A percentile compares a stretch with the other conserved stretches of the same genome.
Evolutionary conservation across 2,797 vertebrate species (phyloP).

Genomic region (Xyrichtys novacula): DNA sequence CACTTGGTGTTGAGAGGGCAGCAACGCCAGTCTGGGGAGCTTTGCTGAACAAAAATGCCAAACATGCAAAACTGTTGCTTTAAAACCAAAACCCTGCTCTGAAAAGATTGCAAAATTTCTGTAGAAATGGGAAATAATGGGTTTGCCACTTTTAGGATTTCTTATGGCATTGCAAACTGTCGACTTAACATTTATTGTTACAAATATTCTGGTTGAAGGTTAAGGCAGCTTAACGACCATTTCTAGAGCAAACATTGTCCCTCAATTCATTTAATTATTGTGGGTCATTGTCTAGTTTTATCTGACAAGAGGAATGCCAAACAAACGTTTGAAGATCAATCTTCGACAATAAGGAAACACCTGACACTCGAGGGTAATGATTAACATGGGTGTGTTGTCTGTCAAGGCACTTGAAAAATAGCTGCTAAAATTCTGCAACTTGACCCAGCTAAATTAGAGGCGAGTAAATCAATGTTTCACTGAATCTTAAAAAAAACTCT

Average conservation of each 20-base stretch:
- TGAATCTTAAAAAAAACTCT: background rate
- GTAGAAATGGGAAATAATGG: background rate
- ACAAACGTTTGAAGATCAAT: slow-evolving; percentile 29
- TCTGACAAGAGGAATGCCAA: background rate
- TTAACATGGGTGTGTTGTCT: slow-evolving; percentile 65
- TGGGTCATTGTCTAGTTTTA: background rate
- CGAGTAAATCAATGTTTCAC: slow-evolving; percentile 36
- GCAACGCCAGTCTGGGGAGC: too few relatives aligned
- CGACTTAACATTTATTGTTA: background rate
- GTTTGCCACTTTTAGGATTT: background rate
- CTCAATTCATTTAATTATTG: too few relatives aligned
- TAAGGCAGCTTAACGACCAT: too few relatives aligned
- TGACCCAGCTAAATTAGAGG: slow-evolving; percentile 4
- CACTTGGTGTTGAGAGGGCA: background rate
- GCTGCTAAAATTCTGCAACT: background rate
- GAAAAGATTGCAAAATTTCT: background rate
- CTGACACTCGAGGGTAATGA: slow-evolving; percentile 56
- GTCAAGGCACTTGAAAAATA: slow-evolving; percentile 32
- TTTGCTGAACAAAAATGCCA: background rate
- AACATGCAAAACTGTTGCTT: background rate
- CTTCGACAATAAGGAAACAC: slow-evolving; percentile 48
- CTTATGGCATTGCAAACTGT: background rate
- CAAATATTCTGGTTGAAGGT: too few relatives aligned
- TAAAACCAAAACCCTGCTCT: background rate
- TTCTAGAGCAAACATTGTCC: too few relatives aligned